A percentile compares a stretch with the other conserved stretches of the same genome.
Conservation (phyloP, 1,140 invertebrate genomes). For the Aradophagus sp. region DNA sequence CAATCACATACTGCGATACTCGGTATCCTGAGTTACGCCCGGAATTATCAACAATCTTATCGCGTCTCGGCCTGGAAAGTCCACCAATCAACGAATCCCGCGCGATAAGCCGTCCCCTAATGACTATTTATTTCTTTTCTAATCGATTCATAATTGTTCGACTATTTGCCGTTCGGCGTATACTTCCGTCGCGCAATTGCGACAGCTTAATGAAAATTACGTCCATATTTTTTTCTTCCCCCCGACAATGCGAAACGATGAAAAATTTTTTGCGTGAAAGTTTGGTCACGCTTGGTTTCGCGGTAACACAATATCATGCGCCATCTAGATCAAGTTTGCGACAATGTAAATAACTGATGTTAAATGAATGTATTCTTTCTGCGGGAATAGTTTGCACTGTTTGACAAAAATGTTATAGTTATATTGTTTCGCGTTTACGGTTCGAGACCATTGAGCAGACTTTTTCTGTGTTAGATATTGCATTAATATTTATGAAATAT, state of each 20-base stretch:
- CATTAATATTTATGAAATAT: too few species aligned
- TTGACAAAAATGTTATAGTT: too few species aligned
- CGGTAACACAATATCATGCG: too few species aligned
- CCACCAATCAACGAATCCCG: slow-evolving; percentile 19
- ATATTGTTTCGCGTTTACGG: too few species aligned
- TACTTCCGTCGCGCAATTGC: neutral
- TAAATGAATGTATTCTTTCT: too few species aligned
- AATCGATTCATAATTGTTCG: slow-evolving; percentile 26
- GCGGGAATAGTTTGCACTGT: too few species aligned
- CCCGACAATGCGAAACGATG: too few species aligned
- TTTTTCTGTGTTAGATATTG: too few species aligned
- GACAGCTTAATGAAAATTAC: slow-evolving; percentile 4
- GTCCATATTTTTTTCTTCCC: neutral
- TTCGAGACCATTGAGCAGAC: too few species aligned
- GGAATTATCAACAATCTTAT: slow-evolving; percentile 23
- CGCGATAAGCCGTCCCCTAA: slow-evolving; percentile 16
- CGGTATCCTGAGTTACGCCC: slow-evolving; percentile 4
- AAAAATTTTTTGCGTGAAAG: too few species aligned
- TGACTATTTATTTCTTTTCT: slow-evolving; percentile 24
- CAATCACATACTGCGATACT: slow-evolving; percentile 20
- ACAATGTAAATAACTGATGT: too few species aligned
- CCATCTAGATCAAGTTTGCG: too few species aligned
- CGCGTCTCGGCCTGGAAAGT: slow-evolving; percentile 20
- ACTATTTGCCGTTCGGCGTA: neutral
- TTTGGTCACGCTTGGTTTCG: slow-evolving; percentile 3